phyloP scores from a whole-genome alignment of 2,113 vertebrate genomes.

The Festucalex cinctus region DNA sequence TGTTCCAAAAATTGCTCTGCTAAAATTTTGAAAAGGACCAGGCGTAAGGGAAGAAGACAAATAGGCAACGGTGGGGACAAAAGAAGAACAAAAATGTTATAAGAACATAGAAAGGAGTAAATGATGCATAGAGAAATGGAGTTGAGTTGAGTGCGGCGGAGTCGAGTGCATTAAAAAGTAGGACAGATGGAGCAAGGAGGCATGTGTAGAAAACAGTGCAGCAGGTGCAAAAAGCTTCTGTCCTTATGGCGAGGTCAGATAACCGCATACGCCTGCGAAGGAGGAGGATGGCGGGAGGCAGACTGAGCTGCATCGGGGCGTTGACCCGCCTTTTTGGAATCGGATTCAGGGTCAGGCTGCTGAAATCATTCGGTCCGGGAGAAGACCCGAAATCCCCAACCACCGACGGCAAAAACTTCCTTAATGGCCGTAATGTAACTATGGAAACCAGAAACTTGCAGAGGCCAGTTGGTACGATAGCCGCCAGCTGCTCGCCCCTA shows the following conservation, averaged over 20 bases:
- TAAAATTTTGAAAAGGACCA: neutral
- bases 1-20: slow-evolving; percentile 6
- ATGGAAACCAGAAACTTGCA: neutral
- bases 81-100: slow-evolving; percentile 3
- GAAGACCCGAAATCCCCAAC: neutral
- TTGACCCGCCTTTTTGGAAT: slow-evolving; percentile 15
- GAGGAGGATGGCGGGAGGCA: slow-evolving; percentile 8
- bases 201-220: slow-evolving; percentile 32
- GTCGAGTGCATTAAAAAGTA: slow-evolving; percentile 22
- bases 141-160: neutral
- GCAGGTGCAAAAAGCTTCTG: slow-evolving; percentile 42
- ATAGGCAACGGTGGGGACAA: neutral
- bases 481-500: neutral
- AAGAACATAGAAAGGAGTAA: slow-evolving; percentile 10
- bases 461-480: neutral
- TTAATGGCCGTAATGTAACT: neutral
- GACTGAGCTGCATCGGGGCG: slow-evolving; percentile 22
- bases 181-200: slow-evolving; percentile 29
- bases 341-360: slow-evolving; percentile 19
- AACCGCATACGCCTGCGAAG: slow-evolving; percentile 25
- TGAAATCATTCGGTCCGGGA: slow-evolving; percentile 10
- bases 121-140: slow-evolving; percentile 10
- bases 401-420: neutral
- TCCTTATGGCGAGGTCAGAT: slow-evolving; percentile 47
- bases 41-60: neutral